phyloP scores from a whole-genome alignment of 2,113 vertebrate species.

The Mola mola region DNA sequence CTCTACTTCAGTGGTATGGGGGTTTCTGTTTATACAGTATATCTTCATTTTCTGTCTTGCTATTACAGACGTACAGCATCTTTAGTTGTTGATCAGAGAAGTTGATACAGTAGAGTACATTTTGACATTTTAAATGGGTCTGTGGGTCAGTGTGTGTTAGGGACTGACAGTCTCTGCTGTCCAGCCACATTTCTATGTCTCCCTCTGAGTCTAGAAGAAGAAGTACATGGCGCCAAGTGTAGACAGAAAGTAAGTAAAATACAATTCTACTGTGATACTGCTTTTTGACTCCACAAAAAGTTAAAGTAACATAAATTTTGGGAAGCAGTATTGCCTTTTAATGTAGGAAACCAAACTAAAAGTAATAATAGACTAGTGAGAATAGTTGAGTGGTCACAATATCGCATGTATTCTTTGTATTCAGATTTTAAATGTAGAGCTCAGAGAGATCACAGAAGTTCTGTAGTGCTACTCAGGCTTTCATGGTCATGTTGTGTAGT shows the following conservation, averaged over 20 bases:
- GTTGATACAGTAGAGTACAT: constrained; percentile 10
- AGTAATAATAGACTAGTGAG: no score
- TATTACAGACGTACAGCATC: no score
- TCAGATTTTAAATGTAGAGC: neutral
- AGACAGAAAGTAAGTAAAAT: no score
- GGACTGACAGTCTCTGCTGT: neutral
- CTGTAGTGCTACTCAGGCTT: neutral
- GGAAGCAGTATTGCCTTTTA: neutral
- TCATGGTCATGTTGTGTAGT: constrained; percentile 13
- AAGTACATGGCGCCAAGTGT: neutral
- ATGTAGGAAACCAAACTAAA: no score
- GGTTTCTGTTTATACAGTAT: neutral
- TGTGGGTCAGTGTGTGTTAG: constrained; percentile 1
- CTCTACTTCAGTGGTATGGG: no score
- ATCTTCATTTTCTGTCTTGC: neutral
- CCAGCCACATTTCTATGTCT: constrained; percentile 2
- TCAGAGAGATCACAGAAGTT: neutral
- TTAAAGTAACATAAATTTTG: no score
- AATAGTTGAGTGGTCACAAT: no score
- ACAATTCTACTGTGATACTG: no score
- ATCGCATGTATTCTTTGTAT: neutral
- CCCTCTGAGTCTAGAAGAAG: constrained; percentile 11
- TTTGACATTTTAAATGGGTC: constrained; percentile 38
- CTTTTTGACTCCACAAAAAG: no score
- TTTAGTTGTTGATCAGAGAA: constrained; percentile 21